These are phyloP conservation scores for Apistogramma diplotaenia DNA, from an alignment of 2,113 vertebrate species.

Conservation along the genomic window DNA sequence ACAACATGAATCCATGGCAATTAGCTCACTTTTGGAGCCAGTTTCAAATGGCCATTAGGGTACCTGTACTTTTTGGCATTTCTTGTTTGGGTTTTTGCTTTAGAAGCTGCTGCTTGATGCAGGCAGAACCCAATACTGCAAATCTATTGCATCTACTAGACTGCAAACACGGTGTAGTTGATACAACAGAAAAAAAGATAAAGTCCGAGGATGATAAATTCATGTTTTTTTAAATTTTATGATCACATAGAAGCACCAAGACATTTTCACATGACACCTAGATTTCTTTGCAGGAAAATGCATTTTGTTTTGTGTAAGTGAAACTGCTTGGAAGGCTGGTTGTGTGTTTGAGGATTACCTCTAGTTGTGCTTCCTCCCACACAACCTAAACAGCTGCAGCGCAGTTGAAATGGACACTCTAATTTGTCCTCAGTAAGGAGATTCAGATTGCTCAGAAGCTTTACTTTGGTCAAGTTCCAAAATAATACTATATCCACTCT, in stretches of 20 bases:
- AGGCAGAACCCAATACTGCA: too few species aligned
- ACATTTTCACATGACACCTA: not conserved
- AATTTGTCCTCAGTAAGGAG: not conserved
- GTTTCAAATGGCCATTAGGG: too few species aligned
- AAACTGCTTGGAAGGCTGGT: not conserved
- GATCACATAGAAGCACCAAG: not conserved
- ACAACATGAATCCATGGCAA: too few species aligned
- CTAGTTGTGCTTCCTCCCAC: not conserved
- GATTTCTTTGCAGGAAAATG: not conserved
- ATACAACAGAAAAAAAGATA: too few species aligned
- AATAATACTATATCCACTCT: not conserved
- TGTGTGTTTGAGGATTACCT: not conserved
- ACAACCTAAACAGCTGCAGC: not conserved
- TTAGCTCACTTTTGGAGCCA: too few species aligned
- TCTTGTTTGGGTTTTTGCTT: too few species aligned
- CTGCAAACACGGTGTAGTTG: too few species aligned
- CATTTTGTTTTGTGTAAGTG: not conserved
- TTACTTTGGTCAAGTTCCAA: slow-evolving; percentile 21
- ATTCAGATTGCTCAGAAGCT: not conserved
- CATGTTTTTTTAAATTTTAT: not conserved
- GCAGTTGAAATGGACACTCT: not conserved
- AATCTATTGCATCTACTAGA: too few species aligned
- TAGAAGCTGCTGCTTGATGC: too few species aligned
- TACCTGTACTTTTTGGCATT: too few species aligned
- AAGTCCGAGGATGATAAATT: too few species aligned